Base-by-base conservation (phyloP, 2,113 vertebrate genomes). In the Micronycteris hirsuta region DNA sequence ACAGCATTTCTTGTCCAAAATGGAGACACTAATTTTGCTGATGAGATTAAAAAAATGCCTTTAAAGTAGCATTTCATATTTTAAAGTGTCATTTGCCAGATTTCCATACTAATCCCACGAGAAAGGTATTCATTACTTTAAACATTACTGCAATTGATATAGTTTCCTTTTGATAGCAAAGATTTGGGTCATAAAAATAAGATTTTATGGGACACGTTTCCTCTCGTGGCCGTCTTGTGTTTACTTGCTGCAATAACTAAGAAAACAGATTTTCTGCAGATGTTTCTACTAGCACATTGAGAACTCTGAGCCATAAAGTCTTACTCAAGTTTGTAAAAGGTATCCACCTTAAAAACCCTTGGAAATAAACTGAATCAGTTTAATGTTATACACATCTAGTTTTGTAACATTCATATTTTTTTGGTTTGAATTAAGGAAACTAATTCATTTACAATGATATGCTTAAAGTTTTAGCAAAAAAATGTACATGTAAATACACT, bases 51-150 rank as follows among this genome's bases (percentile, higher is more conserved):
- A 31, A 83, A 91, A 89, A 94, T 41, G 24, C 91, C 93, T 68
- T 96, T 45, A 91, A 97, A 96, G 91, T 68, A 81, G 11, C 49
- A 90, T 87, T 87, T 95, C 89, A 89, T 95, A 76, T 95, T 90
- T 96, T 61, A 76, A 97, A 98, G 97, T 84, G 20, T 49, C 54
- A 47, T 89, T 95, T 93, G 16, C 89, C 93, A 96, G 73, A 63
- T 93, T 87, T 96, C 89, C 31, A 5, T 87, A 17, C 43, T 67
- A 81, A 89, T 97, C 49, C 76, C 43, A 38, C 4, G 3, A 85
- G 77, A 81, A 95, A 84, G 31, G 24, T 19, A 76, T 36, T 86
- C 4, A n/a, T 63, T 58, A 15, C 71, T 74, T 92, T 82, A 90
- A 82, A 67, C 24, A 22, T 74, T 43, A 74, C 5, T 86, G 4